Evolutionary conservation across 2,888 invertebrate species (phyloP).

Genomic region (Strigamia crassipes): DNA sequence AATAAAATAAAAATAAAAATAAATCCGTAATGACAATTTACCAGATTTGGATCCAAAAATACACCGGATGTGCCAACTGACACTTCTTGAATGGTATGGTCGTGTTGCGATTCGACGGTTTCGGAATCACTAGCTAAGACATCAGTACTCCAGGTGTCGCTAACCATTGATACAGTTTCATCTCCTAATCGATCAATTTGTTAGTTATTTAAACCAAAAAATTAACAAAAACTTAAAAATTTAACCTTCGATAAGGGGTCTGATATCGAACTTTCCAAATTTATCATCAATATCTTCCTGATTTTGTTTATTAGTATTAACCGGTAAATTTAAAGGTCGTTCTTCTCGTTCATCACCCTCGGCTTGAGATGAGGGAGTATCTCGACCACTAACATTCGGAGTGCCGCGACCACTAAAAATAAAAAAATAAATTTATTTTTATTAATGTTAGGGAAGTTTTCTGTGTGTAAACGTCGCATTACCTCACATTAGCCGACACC

Average conservation of each 20-base stretch:
- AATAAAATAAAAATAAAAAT: not conserved
- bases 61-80: not conserved
- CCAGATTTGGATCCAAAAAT: constrained; percentile 46
- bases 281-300: constrained; percentile 96
- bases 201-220: not conserved
- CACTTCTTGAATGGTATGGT: constrained; percentile 48
- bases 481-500: constrained; percentile 86
- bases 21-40: not conserved
- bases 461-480: not conserved
- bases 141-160: constrained; percentile 98
- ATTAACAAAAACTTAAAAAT: not conserved
- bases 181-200: constrained; percentile 68
- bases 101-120: constrained; percentile 69
- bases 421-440: constrained; percentile 37
- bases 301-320: constrained; percentile 70
- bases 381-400: constrained; percentile 93
- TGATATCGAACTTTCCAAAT: constrained; percentile 97
- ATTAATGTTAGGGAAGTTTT: not conserved
- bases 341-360: constrained; percentile 53
- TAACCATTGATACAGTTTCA: constrained; percentile 94
- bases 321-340: constrained; percentile 56
- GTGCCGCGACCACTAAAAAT: constrained; percentile 75
- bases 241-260: constrained; percentile 66
- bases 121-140: constrained; percentile 96
- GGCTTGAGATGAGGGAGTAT: constrained; percentile 89